phyloP scores from a whole-genome alignment of 2,113 vertebrate species.

The Proteles cristata region DNA sequence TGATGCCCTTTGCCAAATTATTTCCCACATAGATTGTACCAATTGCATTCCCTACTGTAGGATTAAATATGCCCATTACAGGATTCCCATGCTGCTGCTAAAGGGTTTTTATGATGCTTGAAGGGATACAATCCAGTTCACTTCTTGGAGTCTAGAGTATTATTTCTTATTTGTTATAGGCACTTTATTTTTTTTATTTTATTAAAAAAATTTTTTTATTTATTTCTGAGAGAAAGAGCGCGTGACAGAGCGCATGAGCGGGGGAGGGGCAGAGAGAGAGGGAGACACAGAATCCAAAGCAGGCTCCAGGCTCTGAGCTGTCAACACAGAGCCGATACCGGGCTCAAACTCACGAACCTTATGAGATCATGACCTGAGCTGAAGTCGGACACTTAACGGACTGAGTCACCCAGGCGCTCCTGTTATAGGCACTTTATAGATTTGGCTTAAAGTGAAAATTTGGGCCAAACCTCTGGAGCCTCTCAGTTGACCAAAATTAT shows the following conservation, averaged over 20 bases:
- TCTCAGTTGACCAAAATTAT: background rate
- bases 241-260: too few relatives aligned
- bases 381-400: too few relatives aligned
- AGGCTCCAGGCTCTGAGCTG: too few relatives aligned
- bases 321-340: too few relatives aligned
- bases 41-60: background rate
- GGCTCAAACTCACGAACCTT: too few relatives aligned
- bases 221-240: too few relatives aligned
- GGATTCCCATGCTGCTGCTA: background rate
- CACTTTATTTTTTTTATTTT: background rate
- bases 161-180: background rate
- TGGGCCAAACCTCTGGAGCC: background rate
- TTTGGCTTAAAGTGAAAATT: slow-evolving; percentile 23
- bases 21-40: background rate
- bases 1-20: background rate
- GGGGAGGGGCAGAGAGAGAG: too few relatives aligned
- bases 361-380: too few relatives aligned
- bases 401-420: too few relatives aligned
- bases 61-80: background rate
- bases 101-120: background rate
- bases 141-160: background rate
- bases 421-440: background rate
- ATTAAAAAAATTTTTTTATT: too few relatives aligned
- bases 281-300: too few relatives aligned
- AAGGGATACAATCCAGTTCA: background rate